Evolutionary conservation across 2,113 vertebrate genomes (phyloP), one percentile per base, ranked within the genome.

Genomic region (Tragulus kanchil): DNA sequence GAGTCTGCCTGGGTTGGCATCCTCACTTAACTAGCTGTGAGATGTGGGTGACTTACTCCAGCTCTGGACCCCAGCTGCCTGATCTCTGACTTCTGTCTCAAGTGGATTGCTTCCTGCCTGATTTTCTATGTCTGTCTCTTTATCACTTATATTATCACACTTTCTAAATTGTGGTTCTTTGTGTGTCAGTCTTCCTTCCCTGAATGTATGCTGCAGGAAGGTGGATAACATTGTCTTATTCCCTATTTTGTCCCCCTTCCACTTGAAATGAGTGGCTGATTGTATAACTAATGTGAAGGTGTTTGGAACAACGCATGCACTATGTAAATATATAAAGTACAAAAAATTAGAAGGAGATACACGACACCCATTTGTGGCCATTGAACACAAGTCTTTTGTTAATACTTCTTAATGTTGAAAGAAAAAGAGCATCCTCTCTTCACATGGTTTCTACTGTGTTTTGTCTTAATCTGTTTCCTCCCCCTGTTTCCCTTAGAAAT

Each of bases 401-500:
- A 59, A 13, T 75, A 28, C 50, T 92, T 78, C 28, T 64, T 73
- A 52, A 14, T n/a, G 16, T 17, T 85, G 71, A 64, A 10, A 88
- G 31, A 71, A 61, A 67, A 85, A 81, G 11, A 83, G 23, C 17
- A 26, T 62, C 50, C 16, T 3, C 36, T 90, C 69, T 59, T 36
- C n/a, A 9, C 12, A 0, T 77, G 54, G 21, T 28, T 28, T 86
- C 69, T 85, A 3, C 69, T 87, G 16, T 48, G 82, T 54, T 56
- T 90, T 77, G 62, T 67, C 69, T 73, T 67, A 52, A 14, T 77
- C 84, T 50, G 1, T 81, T 81, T 52, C 77, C 48, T 75, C 58
- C 52, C 64, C 26, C 12, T 28, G 4, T 96, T 96, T 90, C 75
- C 71, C 45, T 85, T 71, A n/a, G 59, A 97, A 82, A 28, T 67